Conservation (phyloP, 2,888 invertebrate genomes). For the Lasioglossum calceatum region DNA sequence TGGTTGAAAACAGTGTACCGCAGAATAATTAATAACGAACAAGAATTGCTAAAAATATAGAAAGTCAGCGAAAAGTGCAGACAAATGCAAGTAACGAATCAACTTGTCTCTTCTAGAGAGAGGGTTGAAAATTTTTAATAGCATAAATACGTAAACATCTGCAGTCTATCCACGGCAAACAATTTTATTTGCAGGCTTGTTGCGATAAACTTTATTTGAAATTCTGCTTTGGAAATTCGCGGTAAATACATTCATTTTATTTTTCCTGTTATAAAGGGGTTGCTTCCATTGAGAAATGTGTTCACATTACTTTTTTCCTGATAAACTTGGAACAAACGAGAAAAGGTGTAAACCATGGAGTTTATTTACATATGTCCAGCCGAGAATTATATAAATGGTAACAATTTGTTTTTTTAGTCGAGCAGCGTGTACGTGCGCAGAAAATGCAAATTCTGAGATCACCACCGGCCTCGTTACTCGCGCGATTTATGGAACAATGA, state of each 20-base stretch:
- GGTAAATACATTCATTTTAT: not conserved
- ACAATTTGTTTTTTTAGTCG: not conserved
- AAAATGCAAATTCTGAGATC: not conserved
- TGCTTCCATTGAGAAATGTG: not conserved
- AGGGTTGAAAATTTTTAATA: not conserved
- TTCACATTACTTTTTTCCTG: not conserved
- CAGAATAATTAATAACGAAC: not conserved
- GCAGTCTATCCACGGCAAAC: not conserved
- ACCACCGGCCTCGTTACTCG: not conserved
- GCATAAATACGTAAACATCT: not conserved
- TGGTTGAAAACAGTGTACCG: not conserved
- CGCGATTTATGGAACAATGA: not conserved
- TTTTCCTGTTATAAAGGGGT: not conserved
- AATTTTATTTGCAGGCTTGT: not conserved
- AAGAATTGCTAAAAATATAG: not conserved
- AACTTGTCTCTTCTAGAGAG: not conserved
- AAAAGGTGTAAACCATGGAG: not conserved
- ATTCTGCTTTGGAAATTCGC: not conserved
- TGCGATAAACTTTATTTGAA: not conserved
- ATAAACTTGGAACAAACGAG: not conserved
- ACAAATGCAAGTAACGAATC: not conserved
- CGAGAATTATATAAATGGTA: not conserved
- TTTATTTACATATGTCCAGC: not conserved
- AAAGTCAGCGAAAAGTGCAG: not conserved
- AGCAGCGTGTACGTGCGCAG: not conserved